phyloP scores from a whole-genome alignment of 2,113 vertebrate genomes.

The Tenrec ecaudatus region DNA sequence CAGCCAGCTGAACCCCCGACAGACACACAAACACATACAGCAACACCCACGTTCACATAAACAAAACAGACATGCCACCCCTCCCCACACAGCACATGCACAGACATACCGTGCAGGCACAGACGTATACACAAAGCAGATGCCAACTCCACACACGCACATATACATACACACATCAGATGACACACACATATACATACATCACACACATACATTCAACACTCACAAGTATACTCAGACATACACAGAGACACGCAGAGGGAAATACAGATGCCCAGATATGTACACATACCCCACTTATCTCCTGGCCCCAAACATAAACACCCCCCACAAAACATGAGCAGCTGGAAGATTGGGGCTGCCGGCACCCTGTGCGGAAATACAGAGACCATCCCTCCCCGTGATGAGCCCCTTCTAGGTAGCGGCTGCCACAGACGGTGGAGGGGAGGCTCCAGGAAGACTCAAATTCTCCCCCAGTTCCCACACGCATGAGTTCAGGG shows the following conservation, averaged over 20 bases:
- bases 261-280: background rate
- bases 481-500: too few relatives aligned
- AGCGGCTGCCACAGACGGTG: too few relatives aligned
- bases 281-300: background rate
- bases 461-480: too few relatives aligned
- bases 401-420: too few relatives aligned
- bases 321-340: background rate
- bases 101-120: background rate
- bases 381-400: too few relatives aligned
- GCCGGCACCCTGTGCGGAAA: too few relatives aligned
- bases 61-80: too few relatives aligned
- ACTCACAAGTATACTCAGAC: too few relatives aligned
- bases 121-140: background rate
- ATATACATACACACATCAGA: background rate
- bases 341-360: too few relatives aligned
- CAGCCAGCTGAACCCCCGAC: background rate
- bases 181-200: background rate
- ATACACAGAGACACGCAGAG: background rate
- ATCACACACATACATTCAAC: background rate
- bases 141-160: too few relatives aligned
- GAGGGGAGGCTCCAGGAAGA: too few relatives aligned
- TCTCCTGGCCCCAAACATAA: background rate
- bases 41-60: too few relatives aligned
- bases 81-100: background rate
- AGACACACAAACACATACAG: background rate